Evolutionary conservation across 2,113 vertebrate species (phyloP).

Genomic region (Phocoena sinus): DNA sequence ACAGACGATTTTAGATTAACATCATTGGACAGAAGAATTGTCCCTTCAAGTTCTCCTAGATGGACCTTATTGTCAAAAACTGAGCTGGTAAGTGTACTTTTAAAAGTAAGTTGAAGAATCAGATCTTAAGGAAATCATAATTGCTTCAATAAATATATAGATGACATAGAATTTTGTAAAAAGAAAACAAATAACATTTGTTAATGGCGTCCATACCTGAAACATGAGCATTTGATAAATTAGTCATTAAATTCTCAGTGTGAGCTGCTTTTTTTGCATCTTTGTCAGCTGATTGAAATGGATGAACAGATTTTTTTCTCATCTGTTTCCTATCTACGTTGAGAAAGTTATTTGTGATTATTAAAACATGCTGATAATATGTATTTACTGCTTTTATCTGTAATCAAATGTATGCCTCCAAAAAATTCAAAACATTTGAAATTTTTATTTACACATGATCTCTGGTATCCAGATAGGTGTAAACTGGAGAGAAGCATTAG

Average conservation of each 20-base stretch:
- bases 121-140: too few relatives aligned
- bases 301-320: not conserved
- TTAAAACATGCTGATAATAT: not conserved
- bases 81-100: too few relatives aligned
- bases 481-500: not conserved
- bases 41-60: too few relatives aligned
- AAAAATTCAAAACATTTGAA: not conserved
- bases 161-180: not conserved
- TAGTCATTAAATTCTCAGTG: not conserved
- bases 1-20: too few relatives aligned
- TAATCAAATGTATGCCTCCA: not conserved
- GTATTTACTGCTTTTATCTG: not conserved
- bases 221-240: slow-evolving; percentile 53
- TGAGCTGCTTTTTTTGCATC: not conserved
- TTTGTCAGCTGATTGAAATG: not conserved
- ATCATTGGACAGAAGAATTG: too few relatives aligned
- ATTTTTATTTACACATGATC: not conserved
- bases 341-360: not conserved
- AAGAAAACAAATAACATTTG: not conserved
- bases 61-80: too few relatives aligned
- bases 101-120: too few relatives aligned
- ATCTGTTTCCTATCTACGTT: not conserved
- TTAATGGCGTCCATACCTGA: not conserved
- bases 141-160: not conserved
- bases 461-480: not conserved